Evolutionary conservation across 2,113 vertebrate genomes (phyloP).

Genomic region (Oryzias melastigma): DNA sequence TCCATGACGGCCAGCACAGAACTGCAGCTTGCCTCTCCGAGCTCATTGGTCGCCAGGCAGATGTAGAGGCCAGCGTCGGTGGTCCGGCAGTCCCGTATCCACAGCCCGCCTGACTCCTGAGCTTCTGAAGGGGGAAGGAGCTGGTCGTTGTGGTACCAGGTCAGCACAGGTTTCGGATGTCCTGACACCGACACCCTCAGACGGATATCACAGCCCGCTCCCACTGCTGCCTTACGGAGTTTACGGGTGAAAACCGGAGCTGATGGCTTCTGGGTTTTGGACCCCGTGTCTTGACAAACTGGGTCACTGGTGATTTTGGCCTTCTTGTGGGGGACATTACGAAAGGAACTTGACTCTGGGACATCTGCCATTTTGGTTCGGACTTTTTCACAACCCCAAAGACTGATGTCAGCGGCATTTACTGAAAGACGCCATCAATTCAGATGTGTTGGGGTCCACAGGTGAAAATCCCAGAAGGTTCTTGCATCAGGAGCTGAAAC

Average conservation of each 20-base stretch:
- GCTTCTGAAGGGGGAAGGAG: constrained; percentile 61
- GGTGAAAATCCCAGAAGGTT: constrained; percentile 11
- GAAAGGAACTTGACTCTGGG: constrained; percentile 59
- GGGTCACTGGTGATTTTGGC: constrained; percentile 76
- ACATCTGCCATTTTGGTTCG: constrained; percentile 45
- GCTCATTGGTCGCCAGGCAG: constrained; percentile 83
- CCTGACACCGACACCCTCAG: constrained; percentile 85
- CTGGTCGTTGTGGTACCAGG: constrained; percentile 86
- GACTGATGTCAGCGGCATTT: constrained; percentile 20
- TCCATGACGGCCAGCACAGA: constrained; percentile 87
- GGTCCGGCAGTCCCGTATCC: constrained; percentile 86
- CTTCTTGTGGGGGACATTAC: constrained; percentile 76
- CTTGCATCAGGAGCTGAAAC: constrained; percentile 29
- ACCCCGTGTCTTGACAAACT: not conserved
- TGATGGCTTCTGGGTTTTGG: constrained; percentile 10
- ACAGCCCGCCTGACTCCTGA: constrained; percentile 85
- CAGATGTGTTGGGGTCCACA: constrained; percentile 16
- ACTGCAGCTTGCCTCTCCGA: constrained; percentile 83
- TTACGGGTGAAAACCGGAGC: constrained; percentile 83
- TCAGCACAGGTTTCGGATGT: constrained; percentile 81
- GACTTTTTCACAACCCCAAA: constrained; percentile 47
- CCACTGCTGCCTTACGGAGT: constrained; percentile 85
- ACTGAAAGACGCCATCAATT: constrained; percentile 26
- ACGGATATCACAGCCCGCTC: constrained; percentile 86
- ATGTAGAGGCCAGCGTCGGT: constrained; percentile 86